Evolutionary conservation across 2,888 invertebrate genomes (phyloP).

Genomic region (Mythimna lalbum): DNA sequence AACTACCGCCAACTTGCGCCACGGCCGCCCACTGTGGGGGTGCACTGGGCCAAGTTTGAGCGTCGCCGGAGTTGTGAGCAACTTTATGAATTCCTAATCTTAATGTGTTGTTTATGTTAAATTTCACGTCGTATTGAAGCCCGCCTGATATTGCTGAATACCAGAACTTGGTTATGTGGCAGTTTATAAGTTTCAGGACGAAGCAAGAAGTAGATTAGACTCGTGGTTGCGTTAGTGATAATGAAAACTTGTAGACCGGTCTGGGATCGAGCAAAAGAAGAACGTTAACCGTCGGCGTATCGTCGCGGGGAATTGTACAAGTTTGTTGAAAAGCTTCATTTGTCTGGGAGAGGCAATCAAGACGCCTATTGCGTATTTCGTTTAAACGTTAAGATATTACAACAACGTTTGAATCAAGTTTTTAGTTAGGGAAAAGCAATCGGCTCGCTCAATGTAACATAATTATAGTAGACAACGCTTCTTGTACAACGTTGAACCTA

Average conservation of each 20-base stretch:
- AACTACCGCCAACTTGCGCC: constrained; percentile 56
- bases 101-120: constrained; percentile 66
- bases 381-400: constrained; percentile 15
- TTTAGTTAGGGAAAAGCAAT: not conserved
- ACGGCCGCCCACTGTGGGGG: constrained; percentile 8
- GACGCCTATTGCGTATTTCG: constrained; percentile 23
- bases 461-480: not conserved
- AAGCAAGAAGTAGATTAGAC: constrained; percentile 38
- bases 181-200: constrained; percentile 47
- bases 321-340: constrained; percentile 26
- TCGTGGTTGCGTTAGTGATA: constrained; percentile 15
- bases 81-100: constrained; percentile 68
- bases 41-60: constrained; percentile 38
- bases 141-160: constrained; percentile 48
- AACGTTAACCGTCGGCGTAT: constrained; percentile 29
- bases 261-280: constrained; percentile 20
- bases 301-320: constrained; percentile 28
- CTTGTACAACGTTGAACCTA: not conserved
- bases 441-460: not conserved
- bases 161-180: constrained; percentile 33
- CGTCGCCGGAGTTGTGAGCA: constrained; percentile 45
- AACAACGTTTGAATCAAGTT: constrained; percentile 8
- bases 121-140: constrained; percentile 56
- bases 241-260: constrained; percentile 14
- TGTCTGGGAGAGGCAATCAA: constrained; percentile 6